Evolutionary conservation across 2,888 invertebrate genomes (phyloP).

Genomic region (Leptura quadrifasciata): DNA sequence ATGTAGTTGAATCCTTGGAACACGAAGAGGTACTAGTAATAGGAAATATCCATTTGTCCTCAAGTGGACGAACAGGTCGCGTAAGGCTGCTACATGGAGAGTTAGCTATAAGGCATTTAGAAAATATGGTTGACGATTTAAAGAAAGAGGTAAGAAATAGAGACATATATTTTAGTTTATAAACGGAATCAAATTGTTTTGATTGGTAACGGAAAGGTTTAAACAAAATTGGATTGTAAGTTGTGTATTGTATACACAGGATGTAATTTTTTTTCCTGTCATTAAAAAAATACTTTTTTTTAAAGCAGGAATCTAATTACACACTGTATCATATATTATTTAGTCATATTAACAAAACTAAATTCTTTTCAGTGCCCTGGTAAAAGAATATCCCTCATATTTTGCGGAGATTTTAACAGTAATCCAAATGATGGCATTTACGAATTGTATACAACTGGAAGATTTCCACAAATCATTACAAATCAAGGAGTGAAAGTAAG

Average conservation of each 20-base stretch:
- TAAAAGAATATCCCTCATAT: constrained; percentile 80
- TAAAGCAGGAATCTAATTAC: no score
- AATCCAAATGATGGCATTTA: constrained; percentile 90
- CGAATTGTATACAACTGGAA: constrained; percentile 84
- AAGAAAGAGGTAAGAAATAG: constrained; percentile 66
- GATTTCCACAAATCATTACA: constrained; percentile 78
- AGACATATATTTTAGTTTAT: no score
- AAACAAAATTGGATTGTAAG: no score
- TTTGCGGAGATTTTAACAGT: constrained; percentile 97
- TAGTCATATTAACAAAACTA: no score
- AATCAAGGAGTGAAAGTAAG: constrained; percentile 80
- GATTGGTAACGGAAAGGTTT: no score
- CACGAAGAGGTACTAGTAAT: constrained; percentile 76
- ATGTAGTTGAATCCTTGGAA: constrained; percentile 76
- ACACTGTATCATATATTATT: no score
- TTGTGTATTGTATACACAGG: no score
- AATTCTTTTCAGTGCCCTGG: constrained; percentile 71
- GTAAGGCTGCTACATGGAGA: constrained; percentile 91
- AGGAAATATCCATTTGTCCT: constrained; percentile 95
- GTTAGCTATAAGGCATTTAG: constrained; percentile 82
- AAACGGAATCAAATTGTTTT: no score
- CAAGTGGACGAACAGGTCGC: constrained; percentile 94
- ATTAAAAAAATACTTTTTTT: no score
- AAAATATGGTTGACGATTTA: constrained; percentile 75
- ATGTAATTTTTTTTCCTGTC: no score